Evolutionary conservation across 2,113 vertebrate species (phyloP).

Genomic region (Cynocephalus volans): DNA sequence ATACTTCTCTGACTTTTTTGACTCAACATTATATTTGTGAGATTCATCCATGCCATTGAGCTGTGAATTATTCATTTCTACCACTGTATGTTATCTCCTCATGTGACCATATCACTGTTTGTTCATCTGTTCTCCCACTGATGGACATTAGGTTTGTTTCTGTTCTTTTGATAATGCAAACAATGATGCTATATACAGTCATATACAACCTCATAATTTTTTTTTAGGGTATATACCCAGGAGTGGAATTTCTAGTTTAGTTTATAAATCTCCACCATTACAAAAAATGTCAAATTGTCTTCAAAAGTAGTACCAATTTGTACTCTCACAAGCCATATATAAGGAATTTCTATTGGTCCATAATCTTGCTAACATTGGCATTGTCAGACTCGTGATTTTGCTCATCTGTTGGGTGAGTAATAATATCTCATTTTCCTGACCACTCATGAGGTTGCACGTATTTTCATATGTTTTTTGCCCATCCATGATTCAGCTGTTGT

Average conservation of each 20-base stretch:
- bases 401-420: not conserved
- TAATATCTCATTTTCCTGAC: not conserved
- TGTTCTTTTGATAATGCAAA: not conserved
- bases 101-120: not conserved
- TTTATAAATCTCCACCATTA: not conserved
- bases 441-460: not conserved
- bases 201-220: not conserved
- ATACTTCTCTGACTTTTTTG: not conserved
- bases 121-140: not conserved
- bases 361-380: not conserved
- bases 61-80: not conserved
- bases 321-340: not conserved
- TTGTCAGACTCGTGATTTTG: not conserved
- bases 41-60: not conserved
- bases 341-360: not conserved
- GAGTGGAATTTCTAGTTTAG: not conserved
- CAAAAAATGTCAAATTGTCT: constrained; percentile 14
- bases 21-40: not conserved
- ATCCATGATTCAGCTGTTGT: not conserved
- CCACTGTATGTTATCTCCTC: not conserved
- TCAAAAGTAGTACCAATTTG: not conserved
- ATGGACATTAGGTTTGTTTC: not conserved
- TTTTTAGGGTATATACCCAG: not conserved
- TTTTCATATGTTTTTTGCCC: not conserved
- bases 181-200: not conserved